Percentiles rank a stretch among this genome's conserved stretches.
phyloP scores from a whole-genome alignment of 2,797 vertebrate genomes.

The Glossophaga mutica region DNA sequence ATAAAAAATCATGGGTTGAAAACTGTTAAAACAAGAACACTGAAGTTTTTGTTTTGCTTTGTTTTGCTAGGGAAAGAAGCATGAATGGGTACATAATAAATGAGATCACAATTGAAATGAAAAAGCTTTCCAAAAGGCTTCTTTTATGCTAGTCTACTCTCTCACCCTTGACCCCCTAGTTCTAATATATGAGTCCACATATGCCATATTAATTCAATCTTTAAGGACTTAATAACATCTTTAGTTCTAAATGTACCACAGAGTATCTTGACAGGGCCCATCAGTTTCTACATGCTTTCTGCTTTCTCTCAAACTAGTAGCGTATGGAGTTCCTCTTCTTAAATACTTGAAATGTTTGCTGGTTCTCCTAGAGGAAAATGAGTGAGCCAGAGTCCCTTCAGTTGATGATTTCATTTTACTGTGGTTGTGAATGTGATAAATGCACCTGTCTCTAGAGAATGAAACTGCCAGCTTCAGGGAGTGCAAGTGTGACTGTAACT shows the following conservation, averaged over 20 bases:
- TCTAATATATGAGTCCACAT: background rate
- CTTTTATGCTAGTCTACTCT: background rate
- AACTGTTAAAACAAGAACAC: background rate
- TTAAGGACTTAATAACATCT: background rate
- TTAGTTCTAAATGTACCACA: background rate
- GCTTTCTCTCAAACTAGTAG: background rate
- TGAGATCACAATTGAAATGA: background rate
- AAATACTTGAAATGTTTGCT: background rate
- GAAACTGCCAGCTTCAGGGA: slow-evolving; percentile 46
- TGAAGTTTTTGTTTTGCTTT: background rate
- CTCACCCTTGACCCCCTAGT: fast-evolving
- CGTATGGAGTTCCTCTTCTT: background rate
- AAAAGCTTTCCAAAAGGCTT: background rate
- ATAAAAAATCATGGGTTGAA: background rate
- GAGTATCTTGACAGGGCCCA: background rate
- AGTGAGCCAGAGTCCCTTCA: slow-evolving; percentile 46
- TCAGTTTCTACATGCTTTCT: background rate
- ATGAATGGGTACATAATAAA: background rate
- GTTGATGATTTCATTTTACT: slow-evolving; percentile 65
- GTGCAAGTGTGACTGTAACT: slow-evolving; percentile 49
- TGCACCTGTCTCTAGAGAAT: slow-evolving; percentile 62
- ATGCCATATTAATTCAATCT: background rate
- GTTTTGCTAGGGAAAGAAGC: background rate
- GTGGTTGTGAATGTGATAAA: slow-evolving; percentile 67
- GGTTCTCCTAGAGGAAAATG: slow-evolving; percentile 17